Base-by-base conservation (phyloP, 2,888 invertebrate species). In the Ecliptopera silaceata region DNA sequence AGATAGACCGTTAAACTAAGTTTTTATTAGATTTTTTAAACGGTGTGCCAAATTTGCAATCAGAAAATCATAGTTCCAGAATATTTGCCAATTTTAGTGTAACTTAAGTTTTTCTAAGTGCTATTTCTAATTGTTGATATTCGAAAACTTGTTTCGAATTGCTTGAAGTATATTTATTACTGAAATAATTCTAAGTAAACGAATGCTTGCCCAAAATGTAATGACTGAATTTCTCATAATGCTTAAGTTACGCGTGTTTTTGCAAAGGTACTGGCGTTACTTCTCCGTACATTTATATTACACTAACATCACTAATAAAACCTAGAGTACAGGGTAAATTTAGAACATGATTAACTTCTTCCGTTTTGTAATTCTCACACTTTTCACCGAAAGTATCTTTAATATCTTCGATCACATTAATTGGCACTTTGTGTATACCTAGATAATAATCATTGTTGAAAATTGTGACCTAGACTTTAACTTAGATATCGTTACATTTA, bases 281-380 rank as follows among this genome's bases (percentile, higher is more conserved):
- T 73, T 74, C 79, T 78, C 76, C 68, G 67, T 80, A 79, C 72
- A 69, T 70, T 81, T 79, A 79, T 77, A 59, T 75, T 77, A 76
- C 78, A 70, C 72, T 85, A 79, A 79, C 77, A 79, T 86, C 87
- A 85, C 82, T 81, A 85, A 82, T 87, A 86, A 80, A 90, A 86
- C 86, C 88, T 90, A 90, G 88, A 88, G 82, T 86, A 91, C 91
- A 91, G 91, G 91, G 91, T 91, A 91, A 89, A 84, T 79, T 86
- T 90, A 90, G 84, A 81, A 87, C 86, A 86, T 87, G 75, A 80
- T 70, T 82, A 79, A 79, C 80, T 80, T 79, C 79, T 82, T 79
- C 74, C 88, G 75, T 74, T 89, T 89, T 87, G 73, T 79, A 84
- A 79, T 71, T 86, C 76, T 84, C 87, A 88, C 88, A 76, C 68